Base-by-base conservation (phyloP, 2,797 vertebrate species). In the Miichthys miiuy region DNA sequence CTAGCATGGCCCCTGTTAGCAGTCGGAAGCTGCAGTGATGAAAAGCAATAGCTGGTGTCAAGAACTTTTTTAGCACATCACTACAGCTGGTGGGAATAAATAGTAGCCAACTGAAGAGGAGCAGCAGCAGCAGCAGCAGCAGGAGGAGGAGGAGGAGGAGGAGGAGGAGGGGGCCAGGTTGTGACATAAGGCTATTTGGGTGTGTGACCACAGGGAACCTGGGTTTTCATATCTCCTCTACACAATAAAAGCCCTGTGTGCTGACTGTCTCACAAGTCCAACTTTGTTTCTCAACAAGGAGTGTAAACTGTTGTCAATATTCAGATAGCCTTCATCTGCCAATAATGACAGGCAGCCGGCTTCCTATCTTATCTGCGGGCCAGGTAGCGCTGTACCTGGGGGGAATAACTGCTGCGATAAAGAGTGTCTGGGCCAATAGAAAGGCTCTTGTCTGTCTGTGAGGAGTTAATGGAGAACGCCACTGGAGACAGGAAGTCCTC, bases 11-110 rank as follows among this genome's bases (percentile, higher is more conserved):
- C 90, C 94, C 95, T 64, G 92, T 96, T 95, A 96, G 95, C 96
- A 96, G 95, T 91, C 89, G 91, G 96, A 96, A 96, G 95, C 96
- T 94, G 88, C 90, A 92, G 96, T 95, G 96, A 96, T 96, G 96
- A 97, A 97, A 97, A 97, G 96, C 95, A 95, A 95, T 96, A 84
- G 89, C 95, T 95, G 91, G 96, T 97, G 96, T 97, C 95, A 96
- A 95, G 95, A 96, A 96, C 95, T 95, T 96, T 96, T 96, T 96
- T 95, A 95, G 96, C 96, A 94, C 89, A 96, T 96, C 94, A 92
- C 93, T 95, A 93, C 96, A 97, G 96, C 96, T 96, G 96, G 92
- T 94, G 95, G 96, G 96, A 96, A 97, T 97, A 97, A 97, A 98
- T 96, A 97, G 96, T 93, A 96, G 95, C 95, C 85, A 91, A 81